Evolutionary conservation across 2,888 invertebrate species (phyloP).

Genomic region (Flabesymbios commensalis): DNA sequence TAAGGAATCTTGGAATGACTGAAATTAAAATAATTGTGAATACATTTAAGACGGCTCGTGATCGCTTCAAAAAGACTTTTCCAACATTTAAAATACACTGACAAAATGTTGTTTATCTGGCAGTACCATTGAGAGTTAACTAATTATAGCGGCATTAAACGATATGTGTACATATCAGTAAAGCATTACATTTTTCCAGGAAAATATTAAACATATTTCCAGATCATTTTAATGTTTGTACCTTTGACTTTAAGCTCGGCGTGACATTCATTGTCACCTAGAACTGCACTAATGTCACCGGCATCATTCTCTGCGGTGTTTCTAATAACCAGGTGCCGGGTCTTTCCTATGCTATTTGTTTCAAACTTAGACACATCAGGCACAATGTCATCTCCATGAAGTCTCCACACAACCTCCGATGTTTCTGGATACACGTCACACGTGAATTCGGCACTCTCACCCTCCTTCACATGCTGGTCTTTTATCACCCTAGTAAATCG

Average conservation of each 20-base stretch:
- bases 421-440: conserved; percentile 95
- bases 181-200: no score
- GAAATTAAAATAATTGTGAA: no score
- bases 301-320: conserved; percentile 52
- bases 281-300: conserved; percentile 47
- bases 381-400: conserved; percentile 65
- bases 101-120: no score
- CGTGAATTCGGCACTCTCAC: conserved; percentile 74
- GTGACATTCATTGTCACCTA: conserved; percentile 46
- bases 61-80: no score
- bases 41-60: no score
- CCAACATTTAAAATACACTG: no score
- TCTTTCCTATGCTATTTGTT: conserved; percentile 37
- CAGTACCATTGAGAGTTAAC: no score
- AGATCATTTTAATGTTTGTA: no score
- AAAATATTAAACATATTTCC: no score
- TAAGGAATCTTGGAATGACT: no score
- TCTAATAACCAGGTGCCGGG: conserved; percentile 45
- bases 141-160: no score
- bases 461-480: conserved; percentile 39
- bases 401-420: conserved; percentile 89
- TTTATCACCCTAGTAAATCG: conserved; percentile 13
- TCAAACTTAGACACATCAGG: conserved; percentile 38
- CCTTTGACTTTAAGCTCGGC: conserved; percentile 41
- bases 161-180: no score